Base-by-base conservation (phyloP, 1,140 invertebrate genomes). In the Neodiprion fabricii region DNA sequence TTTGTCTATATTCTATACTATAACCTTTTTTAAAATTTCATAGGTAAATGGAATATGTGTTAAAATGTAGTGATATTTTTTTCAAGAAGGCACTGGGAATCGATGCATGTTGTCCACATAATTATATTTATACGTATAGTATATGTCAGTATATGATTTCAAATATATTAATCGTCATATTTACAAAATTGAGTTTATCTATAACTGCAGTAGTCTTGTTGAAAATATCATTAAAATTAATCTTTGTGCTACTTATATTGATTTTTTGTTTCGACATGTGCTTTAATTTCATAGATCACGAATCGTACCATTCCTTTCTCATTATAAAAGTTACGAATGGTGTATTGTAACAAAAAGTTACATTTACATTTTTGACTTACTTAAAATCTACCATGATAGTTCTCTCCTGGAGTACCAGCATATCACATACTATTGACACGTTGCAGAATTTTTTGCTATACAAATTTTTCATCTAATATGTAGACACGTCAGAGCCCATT, bases 401-500 rank as follows among this genome's bases (percentile, higher is more conserved):
- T 40, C 28, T 40, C 28, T 40, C 28, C 28, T 40, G 28, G 28
- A 40, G 28, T 40, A 40, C 28, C 28, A 40, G 17, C 61, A 65
- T 14, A 14, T 65, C 17, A 14, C 17, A 14, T 14, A 14, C 61
- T 7, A 65, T 21, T 65, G 17, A 14, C 61, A 65, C 61, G 17
- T 14, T 65, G 12, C 17, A 14, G 4, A 65, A 65, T 21, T 14
- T 65, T 14, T 65, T 65, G 17, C 12, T 14, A 65, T 65, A 3
- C 1, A 65, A 65, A 65, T 14, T 21, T 21, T 49, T 50, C 53
- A 23, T 48, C 70, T 71, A 71, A 23, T 48, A 17, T 48, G 9
- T 48, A 40, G 28, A 23, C 65, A 10, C 10, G 73, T 84, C 77
- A 86, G 75, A 85, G 79, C 68, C 82, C 84, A 73, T 80, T 84